Evolutionary conservation across 2,113 vertebrate genomes (phyloP).

Genomic region (Notothenia rossii): DNA sequence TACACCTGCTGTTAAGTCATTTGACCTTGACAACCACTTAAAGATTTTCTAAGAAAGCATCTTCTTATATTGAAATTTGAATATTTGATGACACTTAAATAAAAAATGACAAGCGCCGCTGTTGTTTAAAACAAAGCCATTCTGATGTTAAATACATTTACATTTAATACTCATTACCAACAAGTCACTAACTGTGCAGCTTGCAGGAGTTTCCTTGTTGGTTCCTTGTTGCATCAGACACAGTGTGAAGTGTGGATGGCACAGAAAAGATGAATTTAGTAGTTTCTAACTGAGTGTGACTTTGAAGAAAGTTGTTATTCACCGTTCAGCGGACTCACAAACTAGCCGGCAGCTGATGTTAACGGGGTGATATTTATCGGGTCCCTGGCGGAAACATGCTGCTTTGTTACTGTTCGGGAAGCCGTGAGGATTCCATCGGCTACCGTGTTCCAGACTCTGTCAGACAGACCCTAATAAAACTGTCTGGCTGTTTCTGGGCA

Average conservation of each 20-base stretch:
- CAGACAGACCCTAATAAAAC: slow-evolving; percentile 97
- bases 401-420: slow-evolving; percentile 68
- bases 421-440: slow-evolving; percentile 79
- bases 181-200: background rate
- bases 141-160: slow-evolving; percentile 1
- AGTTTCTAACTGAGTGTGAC: slow-evolving; percentile 50
- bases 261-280: slow-evolving; percentile 26
- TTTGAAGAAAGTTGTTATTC: slow-evolving; percentile 71
- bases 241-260: background rate
- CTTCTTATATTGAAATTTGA: background rate
- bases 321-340: slow-evolving; percentile 38
- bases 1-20: background rate
- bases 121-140: background rate
- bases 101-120: background rate
- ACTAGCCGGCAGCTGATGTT: slow-evolving; percentile 69
- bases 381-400: slow-evolving; percentile 68
- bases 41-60: background rate
- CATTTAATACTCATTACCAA: background rate
- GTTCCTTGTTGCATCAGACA: background rate
- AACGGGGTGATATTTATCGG: slow-evolving; percentile 77
- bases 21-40: slow-evolving; percentile 17
- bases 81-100: background rate
- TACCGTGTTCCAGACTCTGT: slow-evolving; percentile 88
- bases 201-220: background rate
- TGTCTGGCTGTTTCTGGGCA: slow-evolving; percentile 95